Percentiles rank a stretch among this genome's conserved stretches.
These are phyloP conservation scores for Urocitellus parryii DNA, from an alignment of 2,113 vertebrate genomes.

Conservation along the genomic window DNA sequence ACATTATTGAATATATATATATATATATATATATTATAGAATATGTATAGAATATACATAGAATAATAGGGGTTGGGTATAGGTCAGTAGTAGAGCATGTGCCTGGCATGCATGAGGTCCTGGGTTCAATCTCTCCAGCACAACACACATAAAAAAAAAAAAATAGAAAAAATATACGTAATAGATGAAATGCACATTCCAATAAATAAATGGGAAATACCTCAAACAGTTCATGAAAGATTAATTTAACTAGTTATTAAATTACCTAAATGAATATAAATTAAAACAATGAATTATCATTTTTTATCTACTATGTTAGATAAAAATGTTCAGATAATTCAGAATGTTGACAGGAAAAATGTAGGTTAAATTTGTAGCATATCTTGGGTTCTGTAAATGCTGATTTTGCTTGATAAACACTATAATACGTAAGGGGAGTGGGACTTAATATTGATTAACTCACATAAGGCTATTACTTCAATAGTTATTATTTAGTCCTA, in stretches of 20 bases:
- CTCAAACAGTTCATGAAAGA: constrained; percentile 44
- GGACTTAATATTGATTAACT: not conserved
- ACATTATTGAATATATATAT: not conserved
- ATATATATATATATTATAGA: too few species aligned
- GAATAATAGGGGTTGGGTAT: not conserved
- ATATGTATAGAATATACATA: too few species aligned
- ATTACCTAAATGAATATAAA: constrained; percentile 29
- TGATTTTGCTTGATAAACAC: not conserved
- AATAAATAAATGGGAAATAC: constrained; percentile 37
- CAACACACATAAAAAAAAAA: not conserved
- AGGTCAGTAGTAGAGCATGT: not conserved
- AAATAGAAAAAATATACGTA: not conserved
- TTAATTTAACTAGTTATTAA: constrained; percentile 34
- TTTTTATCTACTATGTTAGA: constrained; percentile 38
- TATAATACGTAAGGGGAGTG: not conserved
- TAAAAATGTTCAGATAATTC: constrained; percentile 49
- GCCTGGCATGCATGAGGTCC: not conserved
- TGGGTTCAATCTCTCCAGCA: not conserved
- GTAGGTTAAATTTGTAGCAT: not conserved
- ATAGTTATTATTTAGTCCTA: not conserved
- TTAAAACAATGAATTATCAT: constrained; percentile 51
- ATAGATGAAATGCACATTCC: not conserved
- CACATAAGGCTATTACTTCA: not conserved
- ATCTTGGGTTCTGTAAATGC: not conserved
- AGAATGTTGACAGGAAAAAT: constrained; percentile 12